Evolutionary conservation across 1,140 invertebrate genomes (phyloP).

Genomic region (Leptoteleia sp.): DNA sequence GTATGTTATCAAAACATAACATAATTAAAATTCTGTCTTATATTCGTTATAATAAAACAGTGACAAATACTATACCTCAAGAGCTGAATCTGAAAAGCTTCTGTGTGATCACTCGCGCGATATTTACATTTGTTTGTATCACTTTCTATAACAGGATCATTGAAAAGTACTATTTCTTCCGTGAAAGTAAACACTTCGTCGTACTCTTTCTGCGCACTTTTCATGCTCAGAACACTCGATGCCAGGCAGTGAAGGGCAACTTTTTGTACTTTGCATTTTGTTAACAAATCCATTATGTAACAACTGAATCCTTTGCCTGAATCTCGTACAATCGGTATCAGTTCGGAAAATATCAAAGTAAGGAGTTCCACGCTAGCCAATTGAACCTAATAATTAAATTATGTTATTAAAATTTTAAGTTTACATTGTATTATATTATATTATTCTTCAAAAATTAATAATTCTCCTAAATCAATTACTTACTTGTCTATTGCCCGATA

Average conservation of each 20-base stretch:
- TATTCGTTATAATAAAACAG: too few relatives aligned
- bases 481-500: constrained; percentile 87
- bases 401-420: too few relatives aligned
- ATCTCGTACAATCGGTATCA: constrained; percentile 91
- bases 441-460: too few relatives aligned
- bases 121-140: constrained; percentile 81
- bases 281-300: constrained; percentile 91
- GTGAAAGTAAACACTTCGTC: constrained; percentile 86
- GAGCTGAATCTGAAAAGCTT: constrained; percentile 89
- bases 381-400: too few relatives aligned
- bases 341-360: constrained; percentile 88
- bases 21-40: too few relatives aligned
- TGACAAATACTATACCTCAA: constrained; percentile 80
- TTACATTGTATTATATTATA: too few relatives aligned
- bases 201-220: constrained; percentile 78
- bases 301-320: constrained; percentile 90
- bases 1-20: too few relatives aligned
- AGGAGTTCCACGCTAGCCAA: constrained; percentile 90
- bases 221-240: constrained; percentile 87
- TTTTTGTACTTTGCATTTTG: constrained; percentile 93
- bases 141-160: constrained; percentile 84
- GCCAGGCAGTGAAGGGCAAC: constrained; percentile 92
- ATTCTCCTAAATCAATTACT: constrained; percentile 34
- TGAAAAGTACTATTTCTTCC: constrained; percentile 92
- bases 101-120: constrained; percentile 85